Conservation (phyloP, 1,140 invertebrate species). For the Lordiphosa collinella region DNA sequence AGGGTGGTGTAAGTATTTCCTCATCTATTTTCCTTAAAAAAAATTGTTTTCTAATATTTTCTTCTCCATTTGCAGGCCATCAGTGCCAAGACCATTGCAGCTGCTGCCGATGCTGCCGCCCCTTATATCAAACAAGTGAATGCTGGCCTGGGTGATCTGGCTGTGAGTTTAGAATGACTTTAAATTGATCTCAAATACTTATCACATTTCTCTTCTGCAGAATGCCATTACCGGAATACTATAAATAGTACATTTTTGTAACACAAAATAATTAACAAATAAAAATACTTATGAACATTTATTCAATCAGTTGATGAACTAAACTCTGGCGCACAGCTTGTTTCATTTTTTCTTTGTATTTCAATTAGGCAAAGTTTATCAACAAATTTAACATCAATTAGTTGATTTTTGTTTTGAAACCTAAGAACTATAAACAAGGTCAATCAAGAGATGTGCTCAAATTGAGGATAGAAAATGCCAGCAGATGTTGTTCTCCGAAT, state of each 20-base stretch:
- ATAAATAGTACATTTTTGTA: conserved; percentile 2
- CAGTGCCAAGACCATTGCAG: conserved; percentile 35
- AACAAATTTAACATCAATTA: conserved; percentile 64
- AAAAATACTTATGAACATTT: conserved; percentile 18
- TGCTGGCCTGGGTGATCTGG: conserved; percentile 24
- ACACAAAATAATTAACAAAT: conserved; percentile 31
- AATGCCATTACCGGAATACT: conserved; percentile 30
- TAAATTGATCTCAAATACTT: conserved; percentile 17
- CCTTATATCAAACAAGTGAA: conserved; percentile 35
- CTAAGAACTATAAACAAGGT: conserved; percentile 61
- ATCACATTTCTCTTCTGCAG: conserved; percentile 10
- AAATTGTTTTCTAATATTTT: neutral
- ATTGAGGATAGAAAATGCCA: conserved; percentile 32
- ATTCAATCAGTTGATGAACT: conserved; percentile 40
- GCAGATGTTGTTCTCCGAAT: conserved; percentile 28
- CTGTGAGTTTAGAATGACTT: conserved; percentile 22
- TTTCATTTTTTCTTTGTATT: conserved; percentile 22
- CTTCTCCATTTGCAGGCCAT: conserved; percentile 14
- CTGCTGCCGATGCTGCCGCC: conserved; percentile 32
- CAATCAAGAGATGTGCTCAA: conserved; percentile 30
- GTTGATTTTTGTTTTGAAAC: conserved; percentile 60
- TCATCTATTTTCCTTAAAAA: neutral
- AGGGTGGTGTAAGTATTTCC: conserved; percentile 13
- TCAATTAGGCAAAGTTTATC: conserved; percentile 53
- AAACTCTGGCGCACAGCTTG: neutral